Evolutionary conservation across 2,113 vertebrate genomes (phyloP), one percentile per base, ranked within the genome.

Genomic region (Orthonyx spaldingii): DNA sequence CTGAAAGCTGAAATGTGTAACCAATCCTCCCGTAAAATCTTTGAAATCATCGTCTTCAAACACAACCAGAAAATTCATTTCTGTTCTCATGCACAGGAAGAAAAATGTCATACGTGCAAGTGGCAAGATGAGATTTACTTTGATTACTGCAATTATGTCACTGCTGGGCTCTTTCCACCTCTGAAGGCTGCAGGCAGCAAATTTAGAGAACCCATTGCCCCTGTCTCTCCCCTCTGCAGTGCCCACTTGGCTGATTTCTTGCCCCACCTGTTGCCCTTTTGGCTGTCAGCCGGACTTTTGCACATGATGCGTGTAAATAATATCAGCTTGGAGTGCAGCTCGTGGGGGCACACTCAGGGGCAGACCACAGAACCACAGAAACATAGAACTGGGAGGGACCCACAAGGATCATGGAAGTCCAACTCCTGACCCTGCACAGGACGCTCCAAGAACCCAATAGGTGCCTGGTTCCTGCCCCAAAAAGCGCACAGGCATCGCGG

Each of bases 401-500:
- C 47, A 52, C 14, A 7, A 16, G 39, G n/a, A 35, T 18, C 41
- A 32, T 9, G 1, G 1, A 10, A 46, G 2, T 18, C n/a, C 16
- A 46, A 9, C 27, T 52, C 68, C 33, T 24, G 39, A 16, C 37
- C 57, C 59, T 52, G 32, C 68, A 44, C 27, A 37, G 59, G 23
- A 17, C 37, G 52, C 11, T 24, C 32, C 37, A 53, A 69, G 41
- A 61, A 22, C 26, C 53, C 87, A 41, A 17, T 69, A 53, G 21
- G 47, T 69, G n/a, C 41, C n/a, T 10, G 86, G 20, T 84, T 33
- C 27, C 42, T 14, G 1, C 49, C 65, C 60, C 33, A 11, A 46
- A 66, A 47, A 27, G 3, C 4, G 0, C 0, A 0, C 18, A 37
- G 57, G 13, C 30, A 20, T 26, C 0, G 1, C 0, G 0, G 49